Percentiles rank a stretch among this genome's conserved stretches.
These are phyloP conservation scores for Meteorus cinctellus DNA, from an alignment of 2,888 invertebrate genomes.

Conservation along the genomic window DNA sequence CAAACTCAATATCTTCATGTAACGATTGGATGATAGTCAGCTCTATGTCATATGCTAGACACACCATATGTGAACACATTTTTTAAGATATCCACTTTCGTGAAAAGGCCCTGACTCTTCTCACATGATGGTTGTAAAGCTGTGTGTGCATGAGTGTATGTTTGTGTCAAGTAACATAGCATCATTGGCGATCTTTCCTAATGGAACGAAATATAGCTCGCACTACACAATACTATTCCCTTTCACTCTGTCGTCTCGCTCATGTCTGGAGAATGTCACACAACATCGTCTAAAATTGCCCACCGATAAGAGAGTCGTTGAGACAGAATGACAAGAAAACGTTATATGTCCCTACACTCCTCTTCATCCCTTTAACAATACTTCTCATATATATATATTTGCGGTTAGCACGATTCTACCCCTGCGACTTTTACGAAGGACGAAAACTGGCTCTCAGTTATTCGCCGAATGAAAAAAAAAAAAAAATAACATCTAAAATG, in stretches of 20 bases:
- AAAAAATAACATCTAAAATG: neutral
- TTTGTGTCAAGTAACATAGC: constrained; percentile 25
- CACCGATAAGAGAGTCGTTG: constrained; percentile 50
- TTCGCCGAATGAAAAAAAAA: constrained; percentile 22
- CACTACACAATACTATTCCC: neutral
- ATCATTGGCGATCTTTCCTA: constrained; percentile 47
- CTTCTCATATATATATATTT: constrained; percentile 8
- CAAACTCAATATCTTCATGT: neutral
- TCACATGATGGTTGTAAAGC: neutral
- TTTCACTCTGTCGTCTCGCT: neutral
- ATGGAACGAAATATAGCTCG: constrained; percentile 38
- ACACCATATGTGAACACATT: constrained; percentile 27
- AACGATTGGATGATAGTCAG: neutral
- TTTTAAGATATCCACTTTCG: constrained; percentile 38
- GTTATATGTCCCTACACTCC: constrained; percentile 24
- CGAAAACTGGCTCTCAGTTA: constrained; percentile 11
- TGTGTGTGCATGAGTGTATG: neutral
- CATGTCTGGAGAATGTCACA: constrained; percentile 10
- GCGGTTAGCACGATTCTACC: constrained; percentile 26
- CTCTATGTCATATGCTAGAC: neutral
- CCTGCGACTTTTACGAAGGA: constrained; percentile 41
- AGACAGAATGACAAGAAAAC: constrained; percentile 43
- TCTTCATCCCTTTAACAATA: constrained; percentile 23
- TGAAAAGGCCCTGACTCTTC: constrained; percentile 22
- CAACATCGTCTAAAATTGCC: constrained; percentile 47